A percentile compares a stretch with the other conserved stretches of the same genome.
phyloP scores from a whole-genome alignment of 1,140 invertebrate genomes.

The Heliothis virescens region DNA sequence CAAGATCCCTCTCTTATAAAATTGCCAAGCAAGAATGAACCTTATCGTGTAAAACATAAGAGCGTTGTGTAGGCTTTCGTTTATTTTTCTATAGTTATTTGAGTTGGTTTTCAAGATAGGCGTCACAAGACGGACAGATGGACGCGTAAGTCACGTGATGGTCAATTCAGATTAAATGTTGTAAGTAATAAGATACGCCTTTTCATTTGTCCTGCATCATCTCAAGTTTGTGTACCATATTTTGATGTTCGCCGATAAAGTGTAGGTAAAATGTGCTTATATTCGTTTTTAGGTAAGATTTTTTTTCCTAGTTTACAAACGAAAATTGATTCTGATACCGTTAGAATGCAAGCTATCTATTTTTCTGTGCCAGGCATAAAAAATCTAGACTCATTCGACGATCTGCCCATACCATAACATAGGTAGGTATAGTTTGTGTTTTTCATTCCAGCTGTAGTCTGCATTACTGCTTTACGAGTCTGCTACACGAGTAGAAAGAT shows the following conservation, averaged over 20 bases:
- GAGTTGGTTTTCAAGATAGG: constrained; percentile 28
- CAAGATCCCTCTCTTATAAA: not conserved
- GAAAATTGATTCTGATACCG: not conserved
- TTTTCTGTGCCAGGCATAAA: too few relatives aligned
- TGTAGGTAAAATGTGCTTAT: not conserved
- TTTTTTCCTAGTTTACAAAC: too few relatives aligned
- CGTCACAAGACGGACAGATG: constrained; percentile 50
- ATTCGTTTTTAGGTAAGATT: too few relatives aligned
- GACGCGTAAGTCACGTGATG: constrained; percentile 55
- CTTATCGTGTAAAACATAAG: not conserved
- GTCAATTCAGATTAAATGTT: constrained; percentile 51
- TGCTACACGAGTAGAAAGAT: too few relatives aligned
- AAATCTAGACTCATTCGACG: too few relatives aligned
- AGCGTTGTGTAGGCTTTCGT: not conserved
- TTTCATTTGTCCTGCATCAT: constrained; percentile 16
- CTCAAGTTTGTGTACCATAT: not conserved
- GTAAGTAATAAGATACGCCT: constrained; percentile 38
- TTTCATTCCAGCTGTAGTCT: too few relatives aligned
- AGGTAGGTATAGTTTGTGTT: too few relatives aligned
- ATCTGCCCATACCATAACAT: too few relatives aligned
- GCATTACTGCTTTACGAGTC: too few relatives aligned
- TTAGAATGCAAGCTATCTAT: too few relatives aligned
- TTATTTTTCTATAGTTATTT: not conserved
- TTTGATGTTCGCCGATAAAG: not conserved
- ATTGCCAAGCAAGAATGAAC: not conserved